Percentiles rank a stretch among this genome's conserved stretches.
Evolutionary conservation across 2,113 vertebrate genomes (phyloP).

Genomic region (Guaruba guarouba): DNA sequence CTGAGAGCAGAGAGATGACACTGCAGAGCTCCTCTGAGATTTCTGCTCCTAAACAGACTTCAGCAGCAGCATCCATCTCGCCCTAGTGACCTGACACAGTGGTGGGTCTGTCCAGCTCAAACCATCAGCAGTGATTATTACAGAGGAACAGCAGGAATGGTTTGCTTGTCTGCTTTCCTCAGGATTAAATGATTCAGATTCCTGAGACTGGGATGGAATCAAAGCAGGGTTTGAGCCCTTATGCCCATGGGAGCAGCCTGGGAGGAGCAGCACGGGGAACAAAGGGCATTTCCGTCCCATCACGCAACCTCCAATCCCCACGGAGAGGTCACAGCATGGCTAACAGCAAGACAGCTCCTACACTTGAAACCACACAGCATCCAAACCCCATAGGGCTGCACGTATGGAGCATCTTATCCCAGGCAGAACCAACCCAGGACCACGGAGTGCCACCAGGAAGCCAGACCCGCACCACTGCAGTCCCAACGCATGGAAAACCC

Average conservation of each 20-base stretch:
- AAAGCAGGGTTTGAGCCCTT: background rate
- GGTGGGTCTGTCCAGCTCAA: background rate
- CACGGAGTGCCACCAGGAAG: background rate
- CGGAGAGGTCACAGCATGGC: background rate
- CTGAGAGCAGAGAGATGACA: background rate
- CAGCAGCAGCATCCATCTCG: background rate
- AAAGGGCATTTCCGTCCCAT: background rate
- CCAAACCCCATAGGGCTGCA: background rate
- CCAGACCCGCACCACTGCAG: background rate
- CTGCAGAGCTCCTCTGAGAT: background rate
- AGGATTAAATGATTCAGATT: background rate
- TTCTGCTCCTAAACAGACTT: constrained; percentile 28
- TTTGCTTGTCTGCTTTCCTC: background rate
- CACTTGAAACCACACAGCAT: background rate
- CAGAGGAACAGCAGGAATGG: background rate
- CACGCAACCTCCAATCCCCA: background rate
- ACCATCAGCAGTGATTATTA: background rate
- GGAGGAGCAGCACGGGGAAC: rapidly evolving
- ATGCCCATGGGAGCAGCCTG: rapidly evolving
- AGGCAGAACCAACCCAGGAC: background rate
- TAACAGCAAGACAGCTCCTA: background rate
- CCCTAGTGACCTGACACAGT: background rate
- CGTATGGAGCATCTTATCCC: rapidly evolving
- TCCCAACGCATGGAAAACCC: background rate
- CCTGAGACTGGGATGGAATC: background rate